phyloP scores from a whole-genome alignment of 2,797 vertebrate genomes.

The Morus bassanus region DNA sequence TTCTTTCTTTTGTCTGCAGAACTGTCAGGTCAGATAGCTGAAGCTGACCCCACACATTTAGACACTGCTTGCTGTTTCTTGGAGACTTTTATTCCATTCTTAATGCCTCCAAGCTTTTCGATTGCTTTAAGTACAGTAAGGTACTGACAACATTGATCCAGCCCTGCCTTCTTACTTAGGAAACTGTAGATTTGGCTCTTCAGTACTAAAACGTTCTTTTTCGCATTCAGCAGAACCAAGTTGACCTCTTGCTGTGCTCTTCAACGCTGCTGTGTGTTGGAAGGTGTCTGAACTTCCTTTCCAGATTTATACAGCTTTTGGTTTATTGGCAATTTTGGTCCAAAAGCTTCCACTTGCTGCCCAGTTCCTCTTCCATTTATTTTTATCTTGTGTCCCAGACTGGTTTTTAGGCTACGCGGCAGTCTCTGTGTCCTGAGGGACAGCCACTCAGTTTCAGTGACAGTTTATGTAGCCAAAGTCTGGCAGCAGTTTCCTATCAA shows the following conservation, averaged over 20 bases:
- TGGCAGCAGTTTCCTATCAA: not conserved
- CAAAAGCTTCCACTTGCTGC: not conserved
- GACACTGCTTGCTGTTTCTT: not conserved
- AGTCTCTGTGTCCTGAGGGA: not conserved
- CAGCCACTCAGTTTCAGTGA: not conserved
- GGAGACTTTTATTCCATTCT: not conserved
- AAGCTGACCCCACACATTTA: not conserved
- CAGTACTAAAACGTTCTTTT: not conserved
- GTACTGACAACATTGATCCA: not conserved
- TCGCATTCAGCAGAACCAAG: not conserved
- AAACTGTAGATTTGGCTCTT: not conserved
- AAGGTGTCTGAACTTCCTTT: not conserved
- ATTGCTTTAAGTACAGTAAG: not conserved
- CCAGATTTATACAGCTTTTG: not conserved
- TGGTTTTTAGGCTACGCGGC: not conserved
- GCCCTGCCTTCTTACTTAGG: not conserved
- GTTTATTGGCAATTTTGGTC: not conserved
- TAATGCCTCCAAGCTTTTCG: not conserved
- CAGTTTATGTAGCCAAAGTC: not conserved
- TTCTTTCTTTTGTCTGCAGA: not conserved
- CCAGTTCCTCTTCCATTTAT: not conserved
- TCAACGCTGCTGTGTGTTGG: accelerated
- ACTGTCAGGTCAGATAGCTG: not conserved
- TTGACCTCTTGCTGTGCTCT: not conserved
- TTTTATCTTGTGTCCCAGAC: not conserved